Evolutionary conservation across 2,797 vertebrate species (phyloP), one percentile per base, ranked within the genome.

Genomic region (Enteromius radiatus): DNA sequence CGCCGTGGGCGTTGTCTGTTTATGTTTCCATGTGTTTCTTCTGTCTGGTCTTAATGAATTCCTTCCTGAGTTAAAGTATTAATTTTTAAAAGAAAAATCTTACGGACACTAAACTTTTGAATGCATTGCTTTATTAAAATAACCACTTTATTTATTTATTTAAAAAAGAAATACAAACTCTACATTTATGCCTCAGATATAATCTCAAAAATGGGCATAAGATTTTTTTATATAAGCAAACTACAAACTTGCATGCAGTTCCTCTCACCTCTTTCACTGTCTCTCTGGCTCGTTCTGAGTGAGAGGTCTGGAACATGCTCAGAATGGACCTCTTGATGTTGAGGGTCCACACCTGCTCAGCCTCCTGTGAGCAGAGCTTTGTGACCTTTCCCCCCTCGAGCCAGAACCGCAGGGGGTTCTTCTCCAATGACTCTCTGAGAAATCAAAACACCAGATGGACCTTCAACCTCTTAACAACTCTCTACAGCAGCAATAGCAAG

Each of bases 251-350:
- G 28, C 36, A 2, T 19, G 36, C 5, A 23, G 31, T 52, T 1
- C 52, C 11, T 61, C 92, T 94, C 88, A 97, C 97, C 95, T 98
- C 96, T 81, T 95, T 92, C 23, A 94, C 23, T 2, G 86, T 80
- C 81, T 92, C 91, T 76, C 86, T 88, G 84, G 86, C 85, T 11
- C 83, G 28, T 43, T 85, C 84, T 0, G 67, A 84, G 0, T 47
- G 88, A 21, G 84, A 94, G 8, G 95, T 95, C 95, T 97, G 96
- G 84, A 97, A 90, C 89, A 96, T 93, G 90, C 96, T 97, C 91
- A 97, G 93, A 90, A 97, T 86, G 61, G 95, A 95, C 63, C 94
- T 90, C 89, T 97, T 97, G 92, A 96, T 89, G 88, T 98, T 98
- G 84, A 96, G 93, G 19, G 89, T 92, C 97, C 97, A 97, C 88